A percentile compares a stretch with the other conserved stretches of the same genome.
Conservation (phyloP, 2,113 vertebrate species). For the Calyptomena viridis region DNA sequence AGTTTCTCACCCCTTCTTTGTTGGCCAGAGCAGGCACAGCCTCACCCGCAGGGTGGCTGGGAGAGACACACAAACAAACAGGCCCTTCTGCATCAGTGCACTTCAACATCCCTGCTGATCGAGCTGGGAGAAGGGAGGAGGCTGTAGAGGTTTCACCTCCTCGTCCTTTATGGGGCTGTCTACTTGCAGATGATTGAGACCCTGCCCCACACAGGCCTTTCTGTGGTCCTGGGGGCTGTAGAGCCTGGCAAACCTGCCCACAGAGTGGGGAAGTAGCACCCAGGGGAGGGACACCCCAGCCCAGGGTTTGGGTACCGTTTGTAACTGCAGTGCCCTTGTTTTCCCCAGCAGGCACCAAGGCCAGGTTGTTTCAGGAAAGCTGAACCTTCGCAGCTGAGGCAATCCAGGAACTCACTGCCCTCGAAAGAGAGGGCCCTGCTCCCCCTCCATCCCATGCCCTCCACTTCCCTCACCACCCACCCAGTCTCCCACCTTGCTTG, state of each 20-base stretch:
- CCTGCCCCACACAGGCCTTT: neutral
- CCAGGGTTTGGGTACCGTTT: neutral
- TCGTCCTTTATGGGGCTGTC: neutral
- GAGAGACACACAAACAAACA: neutral
- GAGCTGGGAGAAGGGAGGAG: neutral
- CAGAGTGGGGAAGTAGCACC: rapidly evolving
- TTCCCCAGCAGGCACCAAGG: neutral
- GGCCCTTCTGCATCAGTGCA: neutral
- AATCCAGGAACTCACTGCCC: neutral
- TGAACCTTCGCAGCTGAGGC: rapidly evolving
- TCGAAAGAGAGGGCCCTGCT: neutral
- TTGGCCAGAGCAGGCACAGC: neutral
- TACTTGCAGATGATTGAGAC: neutral
- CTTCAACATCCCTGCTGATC: neutral
- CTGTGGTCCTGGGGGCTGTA: neutral
- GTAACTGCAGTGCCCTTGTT: neutral
- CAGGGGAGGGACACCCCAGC: neutral
- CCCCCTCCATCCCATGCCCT: neutral
- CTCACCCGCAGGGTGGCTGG: neutral
- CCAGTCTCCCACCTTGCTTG: neutral
- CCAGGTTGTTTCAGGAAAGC: neutral
- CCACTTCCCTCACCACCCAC: no score
- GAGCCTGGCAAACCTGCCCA: neutral
- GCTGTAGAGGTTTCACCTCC: neutral
- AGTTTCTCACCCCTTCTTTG: neutral